These are phyloP conservation scores for Myotis myotis DNA, from an alignment of 2,797 vertebrate species.

Conservation along the genomic window DNA sequence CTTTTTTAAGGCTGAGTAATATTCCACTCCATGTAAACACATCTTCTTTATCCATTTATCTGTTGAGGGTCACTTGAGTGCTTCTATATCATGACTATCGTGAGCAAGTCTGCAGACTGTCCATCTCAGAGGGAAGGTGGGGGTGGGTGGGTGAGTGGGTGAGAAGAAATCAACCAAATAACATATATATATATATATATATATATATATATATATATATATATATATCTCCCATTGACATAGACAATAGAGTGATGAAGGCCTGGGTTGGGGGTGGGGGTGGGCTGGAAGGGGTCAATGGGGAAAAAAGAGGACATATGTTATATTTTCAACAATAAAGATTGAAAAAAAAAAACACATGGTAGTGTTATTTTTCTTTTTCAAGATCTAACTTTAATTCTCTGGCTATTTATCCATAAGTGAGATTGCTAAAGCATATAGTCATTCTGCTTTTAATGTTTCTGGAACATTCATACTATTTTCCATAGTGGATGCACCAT, in stretches of 20 bases:
- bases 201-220: no score
- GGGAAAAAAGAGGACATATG: no score
- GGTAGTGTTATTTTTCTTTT: background rate
- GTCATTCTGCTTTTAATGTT: background rate
- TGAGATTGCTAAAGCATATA: background rate
- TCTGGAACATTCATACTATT: background rate
- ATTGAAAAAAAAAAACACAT: background rate
- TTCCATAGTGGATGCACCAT: background rate
- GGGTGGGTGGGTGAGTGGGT: no score
- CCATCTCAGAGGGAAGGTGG: no score
- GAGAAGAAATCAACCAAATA: no score
- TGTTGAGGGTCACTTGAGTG: background rate
- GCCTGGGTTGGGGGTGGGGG: fast-evolving
- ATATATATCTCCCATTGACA: no score
- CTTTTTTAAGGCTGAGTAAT: background rate
- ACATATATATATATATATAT: no score
- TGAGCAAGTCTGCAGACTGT: background rate
- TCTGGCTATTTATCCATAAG: background rate
- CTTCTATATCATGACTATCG: background rate
- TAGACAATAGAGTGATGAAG: no score
- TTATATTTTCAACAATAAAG: no score
- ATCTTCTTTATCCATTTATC: background rate
- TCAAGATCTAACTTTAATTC: background rate
- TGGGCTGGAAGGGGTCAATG: no score
- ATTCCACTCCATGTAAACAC: background rate